These are phyloP conservation scores for Dyspetes luteomarginatus DNA, from an alignment of 2,888 invertebrate species.

Conservation along the genomic window DNA sequence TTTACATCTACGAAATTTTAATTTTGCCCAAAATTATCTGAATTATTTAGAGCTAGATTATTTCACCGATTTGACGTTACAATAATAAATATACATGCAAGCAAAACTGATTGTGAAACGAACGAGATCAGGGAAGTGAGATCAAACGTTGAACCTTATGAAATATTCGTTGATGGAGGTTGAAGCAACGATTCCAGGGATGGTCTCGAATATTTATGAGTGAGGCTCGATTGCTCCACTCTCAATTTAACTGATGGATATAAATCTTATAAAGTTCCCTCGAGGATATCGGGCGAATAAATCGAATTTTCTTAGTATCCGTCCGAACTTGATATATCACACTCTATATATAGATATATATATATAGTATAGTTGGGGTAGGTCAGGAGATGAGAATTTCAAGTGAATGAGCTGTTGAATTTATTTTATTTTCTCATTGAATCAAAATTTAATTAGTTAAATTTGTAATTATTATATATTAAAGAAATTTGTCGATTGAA, in stretches of 20 bases:
- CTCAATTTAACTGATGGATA: too few species aligned
- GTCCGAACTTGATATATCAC: slow-evolving; percentile 1
- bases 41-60: neutral
- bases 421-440: neutral
- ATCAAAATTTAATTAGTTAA: neutral
- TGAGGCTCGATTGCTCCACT: neutral
- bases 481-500: neutral
- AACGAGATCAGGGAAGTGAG: neutral
- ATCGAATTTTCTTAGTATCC: slow-evolving; percentile 34
- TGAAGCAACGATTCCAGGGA: slow-evolving; percentile 14
- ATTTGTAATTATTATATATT: neutral
- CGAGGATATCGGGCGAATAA: slow-evolving; percentile 20
- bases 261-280: too few species aligned
- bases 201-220: slow-evolving; percentile 19
- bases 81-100: neutral
- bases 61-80: neutral
- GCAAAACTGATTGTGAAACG: neutral
- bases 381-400: neutral
- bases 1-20: too few species aligned
- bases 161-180: slow-evolving; percentile 46
- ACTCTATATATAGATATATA: neutral
- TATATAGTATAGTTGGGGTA: too few species aligned
- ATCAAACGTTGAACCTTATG: slow-evolving; percentile 41
- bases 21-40: too few species aligned
- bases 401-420: neutral